Evolutionary conservation across 2,888 invertebrate genomes (phyloP).

Genomic region (Aspidiotus rigidus): DNA sequence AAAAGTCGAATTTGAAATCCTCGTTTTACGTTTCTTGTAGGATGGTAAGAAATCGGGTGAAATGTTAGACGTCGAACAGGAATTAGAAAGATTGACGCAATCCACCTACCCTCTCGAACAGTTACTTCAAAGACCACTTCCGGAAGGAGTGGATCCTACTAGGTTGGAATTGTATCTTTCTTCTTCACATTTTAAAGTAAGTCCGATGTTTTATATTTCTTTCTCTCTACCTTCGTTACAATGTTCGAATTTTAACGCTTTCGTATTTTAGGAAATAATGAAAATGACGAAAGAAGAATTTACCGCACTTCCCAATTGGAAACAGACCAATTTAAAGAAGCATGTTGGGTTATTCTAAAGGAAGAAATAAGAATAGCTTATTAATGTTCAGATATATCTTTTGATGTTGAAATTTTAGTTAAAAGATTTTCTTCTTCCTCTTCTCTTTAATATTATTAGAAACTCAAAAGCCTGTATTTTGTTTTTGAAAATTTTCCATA

Average conservation of each 20-base stretch:
- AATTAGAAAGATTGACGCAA: constrained; percentile 64
- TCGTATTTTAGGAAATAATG: constrained; percentile 51
- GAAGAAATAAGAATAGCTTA: constrained; percentile 18
- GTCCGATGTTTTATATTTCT: constrained; percentile 7
- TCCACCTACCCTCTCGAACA: constrained; percentile 68
- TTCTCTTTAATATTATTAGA: too few relatives aligned
- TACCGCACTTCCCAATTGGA: constrained; percentile 76
- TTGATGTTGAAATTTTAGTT: constrained; percentile 5
- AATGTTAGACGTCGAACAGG: constrained; percentile 53
- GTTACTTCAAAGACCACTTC: constrained; percentile 72
- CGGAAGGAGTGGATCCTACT: constrained; percentile 85
- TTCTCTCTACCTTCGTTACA: background rate
- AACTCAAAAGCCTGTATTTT: too few relatives aligned
- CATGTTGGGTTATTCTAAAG: constrained; percentile 78
- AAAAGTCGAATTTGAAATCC: too few relatives aligned
- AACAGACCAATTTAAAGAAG: constrained; percentile 82
- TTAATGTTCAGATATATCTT: background rate
- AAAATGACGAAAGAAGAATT: constrained; percentile 77
- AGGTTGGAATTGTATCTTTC: constrained; percentile 78
- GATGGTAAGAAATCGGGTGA: constrained; percentile 59
- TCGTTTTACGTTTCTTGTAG: constrained; percentile 43
- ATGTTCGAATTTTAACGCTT: too few relatives aligned
- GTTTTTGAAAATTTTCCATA: too few relatives aligned
- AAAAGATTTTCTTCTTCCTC: background rate
- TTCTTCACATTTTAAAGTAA: constrained; percentile 63